Conservation (phyloP, 2,113 vertebrate species). For the Oceanodroma tethys region DNA sequence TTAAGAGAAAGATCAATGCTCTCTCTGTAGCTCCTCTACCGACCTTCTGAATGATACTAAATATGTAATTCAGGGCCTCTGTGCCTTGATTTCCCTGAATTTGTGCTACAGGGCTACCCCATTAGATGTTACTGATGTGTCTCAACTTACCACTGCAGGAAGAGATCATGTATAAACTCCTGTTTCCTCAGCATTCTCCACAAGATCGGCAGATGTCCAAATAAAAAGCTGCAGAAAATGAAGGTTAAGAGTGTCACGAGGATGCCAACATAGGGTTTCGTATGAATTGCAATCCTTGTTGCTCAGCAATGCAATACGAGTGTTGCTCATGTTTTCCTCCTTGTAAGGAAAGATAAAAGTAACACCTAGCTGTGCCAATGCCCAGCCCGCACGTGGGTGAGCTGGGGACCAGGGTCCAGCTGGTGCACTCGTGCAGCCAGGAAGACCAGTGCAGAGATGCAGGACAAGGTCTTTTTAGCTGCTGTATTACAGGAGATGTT, state of each 20-base stretch:
- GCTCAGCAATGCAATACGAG: neutral
- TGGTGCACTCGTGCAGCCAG: neutral
- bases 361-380: neutral
- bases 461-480: neutral
- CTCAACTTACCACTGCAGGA: conserved; percentile 73
- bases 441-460: neutral
- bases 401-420: neutral
- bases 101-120: neutral
- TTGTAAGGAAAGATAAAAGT: neutral
- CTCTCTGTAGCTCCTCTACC: neutral
- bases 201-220: conserved; percentile 72
- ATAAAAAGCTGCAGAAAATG: conserved; percentile 71
- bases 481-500: neutral
- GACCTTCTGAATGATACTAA: neutral
- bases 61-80: neutral
- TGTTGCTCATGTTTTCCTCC: neutral
- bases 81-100: neutral
- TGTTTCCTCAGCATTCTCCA: conserved; percentile 55
- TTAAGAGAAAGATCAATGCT: neutral
- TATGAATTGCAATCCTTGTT: neutral
- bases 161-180: conserved; percentile 49
- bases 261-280: neutral
- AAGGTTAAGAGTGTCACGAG: neutral
- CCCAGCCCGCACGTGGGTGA: neutral
- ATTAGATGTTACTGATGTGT: neutral